Evolutionary conservation across 2,113 vertebrate species (phyloP).

Genomic region (Leptocoma aspasia): DNA sequence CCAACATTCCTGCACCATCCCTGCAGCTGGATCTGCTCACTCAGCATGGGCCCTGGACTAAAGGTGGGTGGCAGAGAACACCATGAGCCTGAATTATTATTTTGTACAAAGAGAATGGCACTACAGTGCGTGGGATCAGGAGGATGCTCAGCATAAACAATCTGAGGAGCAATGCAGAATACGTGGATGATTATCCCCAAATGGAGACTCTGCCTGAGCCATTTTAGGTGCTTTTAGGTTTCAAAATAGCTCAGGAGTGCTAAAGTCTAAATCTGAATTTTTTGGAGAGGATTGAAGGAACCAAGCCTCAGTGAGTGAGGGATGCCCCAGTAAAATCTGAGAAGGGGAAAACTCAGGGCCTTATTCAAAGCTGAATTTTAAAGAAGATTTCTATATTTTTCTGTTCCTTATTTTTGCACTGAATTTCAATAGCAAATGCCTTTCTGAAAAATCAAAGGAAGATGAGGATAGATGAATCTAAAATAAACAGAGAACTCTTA

Average conservation of each 20-base stretch:
- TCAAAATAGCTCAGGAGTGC: conserved; percentile 7
- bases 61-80: neutral
- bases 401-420: neutral
- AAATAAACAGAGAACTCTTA: conserved; percentile 25
- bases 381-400: conserved; percentile 8
- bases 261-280: neutral
- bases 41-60: neutral
- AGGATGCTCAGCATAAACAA: conserved; percentile 11
- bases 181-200: neutral
- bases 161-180: neutral
- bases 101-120: neutral
- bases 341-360: neutral
- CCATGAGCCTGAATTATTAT: neutral
- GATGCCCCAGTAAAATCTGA: neutral
- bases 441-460: conserved; percentile 25
- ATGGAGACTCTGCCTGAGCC: neutral
- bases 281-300: neutral
- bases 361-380: neutral
- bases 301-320: neutral
- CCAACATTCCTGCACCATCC: neutral
- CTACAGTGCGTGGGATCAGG: neutral
- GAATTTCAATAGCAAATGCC: conserved; percentile 2
- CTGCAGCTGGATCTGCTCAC: neutral
- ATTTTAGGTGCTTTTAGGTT: conserved; percentile 1
- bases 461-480: conserved; percentile 4